These are phyloP conservation scores for Andrena praecox DNA, from an alignment of 2,888 invertebrate species.

Conservation along the genomic window DNA sequence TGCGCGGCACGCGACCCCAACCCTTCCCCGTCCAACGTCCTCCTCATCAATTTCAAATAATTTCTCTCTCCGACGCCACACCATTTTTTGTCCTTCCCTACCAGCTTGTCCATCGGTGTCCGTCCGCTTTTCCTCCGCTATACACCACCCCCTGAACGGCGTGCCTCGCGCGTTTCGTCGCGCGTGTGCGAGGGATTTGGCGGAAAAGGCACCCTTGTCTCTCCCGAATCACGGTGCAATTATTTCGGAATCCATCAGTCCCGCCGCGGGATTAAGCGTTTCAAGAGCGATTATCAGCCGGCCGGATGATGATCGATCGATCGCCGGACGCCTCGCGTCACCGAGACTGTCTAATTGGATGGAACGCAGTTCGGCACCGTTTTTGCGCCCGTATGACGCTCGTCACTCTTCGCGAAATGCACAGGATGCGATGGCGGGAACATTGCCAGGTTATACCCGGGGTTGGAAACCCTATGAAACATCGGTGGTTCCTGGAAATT, in stretches of 20 bases:
- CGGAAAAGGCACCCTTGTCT: background rate
- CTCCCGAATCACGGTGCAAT: slow-evolving; percentile 74
- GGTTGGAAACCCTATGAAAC: slow-evolving; percentile 23
- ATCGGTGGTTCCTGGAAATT: slow-evolving; percentile 44
- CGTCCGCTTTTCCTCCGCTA: slow-evolving; percentile 36
- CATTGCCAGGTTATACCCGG: background rate
- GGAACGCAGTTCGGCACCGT: slow-evolving; percentile 44
- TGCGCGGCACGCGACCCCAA: slow-evolving; percentile 75
- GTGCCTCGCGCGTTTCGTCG: slow-evolving; percentile 21
- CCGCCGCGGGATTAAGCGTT: slow-evolving; percentile 72
- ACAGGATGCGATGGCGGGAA: background rate
- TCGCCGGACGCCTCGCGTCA: slow-evolving; percentile 15
- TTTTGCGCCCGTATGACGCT: slow-evolving; percentile 45
- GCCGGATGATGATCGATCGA: slow-evolving; percentile 76
- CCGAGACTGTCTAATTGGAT: slow-evolving; percentile 52
- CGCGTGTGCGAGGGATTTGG: background rate
- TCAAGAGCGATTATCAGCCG: slow-evolving; percentile 72
- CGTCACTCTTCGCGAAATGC: slow-evolving; percentile 48
- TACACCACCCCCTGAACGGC: slow-evolving; percentile 29
- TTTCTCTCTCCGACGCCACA: slow-evolving; percentile 65
- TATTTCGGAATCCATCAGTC: slow-evolving; percentile 83
- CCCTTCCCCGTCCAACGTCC: slow-evolving; percentile 65
- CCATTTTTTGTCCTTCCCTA: slow-evolving; percentile 47
- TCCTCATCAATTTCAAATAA: slow-evolving; percentile 81
- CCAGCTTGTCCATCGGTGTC: slow-evolving; percentile 39